Conservation (phyloP, 2,113 vertebrate genomes). For the Ictidomys tridecemlineatus region DNA sequence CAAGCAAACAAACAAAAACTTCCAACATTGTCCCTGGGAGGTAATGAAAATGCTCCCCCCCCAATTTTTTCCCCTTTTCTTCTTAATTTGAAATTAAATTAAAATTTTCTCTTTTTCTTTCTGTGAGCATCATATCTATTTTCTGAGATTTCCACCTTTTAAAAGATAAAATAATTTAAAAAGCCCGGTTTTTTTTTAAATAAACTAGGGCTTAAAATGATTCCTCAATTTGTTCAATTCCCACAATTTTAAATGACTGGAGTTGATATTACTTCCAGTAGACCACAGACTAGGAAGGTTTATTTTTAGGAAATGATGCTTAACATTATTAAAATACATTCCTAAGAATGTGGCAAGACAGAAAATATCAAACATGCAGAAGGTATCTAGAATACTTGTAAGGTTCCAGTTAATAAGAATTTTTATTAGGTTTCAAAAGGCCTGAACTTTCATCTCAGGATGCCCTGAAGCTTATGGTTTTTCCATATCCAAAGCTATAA, state of each 20-base stretch:
- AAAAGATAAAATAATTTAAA: background rate
- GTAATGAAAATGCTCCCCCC: background rate
- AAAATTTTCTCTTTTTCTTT: background rate
- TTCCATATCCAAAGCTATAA: background rate
- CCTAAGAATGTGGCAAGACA: background rate
- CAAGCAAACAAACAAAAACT: too few species aligned
- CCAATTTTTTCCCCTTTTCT: background rate
- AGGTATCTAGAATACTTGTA: background rate
- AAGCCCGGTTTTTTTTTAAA: background rate
- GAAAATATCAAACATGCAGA: background rate
- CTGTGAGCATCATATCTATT: background rate
- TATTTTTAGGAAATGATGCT: constrained; percentile 36
- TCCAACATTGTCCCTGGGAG: background rate
- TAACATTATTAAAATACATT: constrained; percentile 51
- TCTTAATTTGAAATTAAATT: background rate
- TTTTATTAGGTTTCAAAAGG: constrained; percentile 12
- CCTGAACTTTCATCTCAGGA: background rate
- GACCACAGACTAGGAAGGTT: background rate
- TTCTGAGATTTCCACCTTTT: constrained; percentile 14
- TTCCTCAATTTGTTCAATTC: background rate
- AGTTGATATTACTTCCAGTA: background rate
- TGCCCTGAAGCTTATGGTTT: background rate
- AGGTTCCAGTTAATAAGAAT: constrained; percentile 17
- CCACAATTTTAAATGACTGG: background rate
- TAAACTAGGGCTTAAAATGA: background rate